Conservation (phyloP, 2,888 invertebrate genomes). For the Galerucella calmariensis region DNA sequence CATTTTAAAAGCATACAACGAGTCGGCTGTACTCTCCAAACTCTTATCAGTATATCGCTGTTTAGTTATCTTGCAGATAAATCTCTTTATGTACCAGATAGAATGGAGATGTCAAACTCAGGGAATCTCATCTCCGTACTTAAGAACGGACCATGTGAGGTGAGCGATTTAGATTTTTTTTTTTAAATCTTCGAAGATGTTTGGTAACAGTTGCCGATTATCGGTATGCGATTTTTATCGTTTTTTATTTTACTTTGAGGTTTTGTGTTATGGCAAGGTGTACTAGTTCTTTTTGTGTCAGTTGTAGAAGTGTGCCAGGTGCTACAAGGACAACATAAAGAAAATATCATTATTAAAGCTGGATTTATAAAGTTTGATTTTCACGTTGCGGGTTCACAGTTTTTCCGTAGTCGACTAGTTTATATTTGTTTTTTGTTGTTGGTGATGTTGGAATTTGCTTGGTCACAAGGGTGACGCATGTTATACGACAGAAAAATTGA, state of each 20-base stretch:
- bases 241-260: conserved; percentile 25
- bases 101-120: conserved; percentile 65
- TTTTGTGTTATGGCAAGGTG: conserved; percentile 14
- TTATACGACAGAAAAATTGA: too few species aligned
- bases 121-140: conserved; percentile 44
- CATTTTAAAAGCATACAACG: conserved; percentile 24
- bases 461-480: too few species aligned
- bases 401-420: too few species aligned
- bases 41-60: conserved; percentile 58
- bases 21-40: conserved; percentile 54
- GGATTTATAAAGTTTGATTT: too few species aligned
- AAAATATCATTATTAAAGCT: neutral
- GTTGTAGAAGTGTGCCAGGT: conserved; percentile 28
- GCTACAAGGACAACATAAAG: conserved; percentile 6
- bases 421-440: too few species aligned
- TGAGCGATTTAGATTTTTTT: conserved; percentile 37
- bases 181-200: conserved; percentile 39
- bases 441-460: too few species aligned
- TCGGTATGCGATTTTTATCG: conserved; percentile 29
- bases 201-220: conserved; percentile 43
- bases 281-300: conserved; percentile 11
- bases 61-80: conserved; percentile 59
- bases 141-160: conserved; percentile 22
- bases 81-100: conserved; percentile 61
- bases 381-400: too few species aligned